phyloP scores from a whole-genome alignment of 2,113 vertebrate species.

The Etheostoma spectabile region DNA sequence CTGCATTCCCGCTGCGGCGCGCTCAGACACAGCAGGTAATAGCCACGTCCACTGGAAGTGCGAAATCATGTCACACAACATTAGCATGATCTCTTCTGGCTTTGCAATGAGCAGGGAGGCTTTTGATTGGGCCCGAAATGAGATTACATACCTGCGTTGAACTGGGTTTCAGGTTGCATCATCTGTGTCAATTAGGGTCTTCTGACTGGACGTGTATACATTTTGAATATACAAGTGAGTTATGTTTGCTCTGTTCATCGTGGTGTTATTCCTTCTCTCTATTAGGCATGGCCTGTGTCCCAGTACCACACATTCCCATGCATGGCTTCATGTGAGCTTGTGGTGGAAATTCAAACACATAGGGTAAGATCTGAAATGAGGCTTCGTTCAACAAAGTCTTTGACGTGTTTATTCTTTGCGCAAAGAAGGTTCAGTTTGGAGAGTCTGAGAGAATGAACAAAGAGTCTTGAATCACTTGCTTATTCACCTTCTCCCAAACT shows the following conservation, averaged over 20 bases:
- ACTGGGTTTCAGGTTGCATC: background rate
- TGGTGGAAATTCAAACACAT: no score
- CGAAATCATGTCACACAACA: background rate
- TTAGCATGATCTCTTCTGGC: background rate
- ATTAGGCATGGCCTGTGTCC: background rate
- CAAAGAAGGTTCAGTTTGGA: no score
- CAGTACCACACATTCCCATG: no score
- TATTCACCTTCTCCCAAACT: no score
- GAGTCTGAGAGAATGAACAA: no score
- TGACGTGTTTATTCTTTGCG: no score
- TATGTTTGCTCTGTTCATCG: background rate
- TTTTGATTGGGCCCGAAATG: background rate
- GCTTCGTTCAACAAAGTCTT: no score
- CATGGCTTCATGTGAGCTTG: no score
- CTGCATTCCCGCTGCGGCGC: conserved; percentile 6
- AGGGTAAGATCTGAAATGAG: no score
- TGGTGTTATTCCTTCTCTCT: background rate
- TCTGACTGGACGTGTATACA: background rate
- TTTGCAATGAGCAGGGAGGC: background rate
- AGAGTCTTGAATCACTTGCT: no score
- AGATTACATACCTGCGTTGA: background rate
- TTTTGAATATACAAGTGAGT: no score
- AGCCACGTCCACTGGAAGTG: background rate
- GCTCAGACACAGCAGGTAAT: background rate
- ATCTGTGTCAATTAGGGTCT: background rate